Base-by-base conservation (phyloP, 1,140 invertebrate genomes). In the Eumeta japonica region DNA sequence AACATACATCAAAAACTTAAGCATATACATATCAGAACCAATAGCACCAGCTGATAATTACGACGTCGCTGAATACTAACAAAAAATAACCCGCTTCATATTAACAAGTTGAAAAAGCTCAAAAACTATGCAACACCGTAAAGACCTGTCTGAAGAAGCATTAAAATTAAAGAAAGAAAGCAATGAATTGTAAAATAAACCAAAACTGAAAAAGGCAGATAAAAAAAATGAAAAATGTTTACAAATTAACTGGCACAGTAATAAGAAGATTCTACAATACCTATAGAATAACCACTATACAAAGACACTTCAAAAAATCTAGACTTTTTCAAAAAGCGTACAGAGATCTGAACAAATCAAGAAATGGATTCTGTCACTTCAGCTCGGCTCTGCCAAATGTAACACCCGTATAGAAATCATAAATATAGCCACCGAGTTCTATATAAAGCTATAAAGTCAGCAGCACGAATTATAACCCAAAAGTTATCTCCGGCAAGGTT, bases 131-230 rank as follows among this genome's bases (percentile, higher is more conserved):
- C 7, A 39, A 15, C 51, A 45, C 10, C 16, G 16, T 4, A 48
- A 37, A 20, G 48, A 50, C 4, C n/a, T 57, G 28, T 52, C 48
- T 4, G 37, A 27, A 9, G 31, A 43, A 45, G 44, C 37, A 11
- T 35, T 50, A 31, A 11, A 53, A 10, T 41, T 51, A 5, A 53
- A 51, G 48, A 53, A 46, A 35, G 32, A 51, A 50, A 43, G 46
- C 40, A 50, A 17, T 14, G 37, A 2, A 50, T 44, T n/a, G n/a
- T n/a, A n/a, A n/a, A n/a, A n/a, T n/a, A n/a, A n/a, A n/a, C n/a
- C n/a, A n/a, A n/a, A n/a, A 32, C 20, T 50, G 30, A 53, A 35
- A 12, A 41, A 35, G 39, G 28, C 15, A 10, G 45, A 49, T 2
- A 55, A 51, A 41, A 31, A 49, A 45, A 45, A 49, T 49, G 12